phyloP scores from a whole-genome alignment of 2,113 vertebrate genomes.

The Larimichthys polyactis region DNA sequence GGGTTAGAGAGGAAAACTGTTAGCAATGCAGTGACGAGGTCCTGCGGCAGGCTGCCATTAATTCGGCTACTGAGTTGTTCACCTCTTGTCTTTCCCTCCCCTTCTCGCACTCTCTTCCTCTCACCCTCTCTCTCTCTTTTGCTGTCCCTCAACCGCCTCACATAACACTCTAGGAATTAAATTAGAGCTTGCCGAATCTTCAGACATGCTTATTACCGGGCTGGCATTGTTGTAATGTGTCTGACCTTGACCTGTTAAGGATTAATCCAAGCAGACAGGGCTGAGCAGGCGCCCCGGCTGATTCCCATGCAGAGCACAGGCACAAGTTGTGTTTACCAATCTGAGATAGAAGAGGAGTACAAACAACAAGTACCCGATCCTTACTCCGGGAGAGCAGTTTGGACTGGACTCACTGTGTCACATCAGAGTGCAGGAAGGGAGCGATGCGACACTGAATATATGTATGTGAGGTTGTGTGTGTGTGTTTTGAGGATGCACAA shows the following conservation, averaged over 20 bases:
- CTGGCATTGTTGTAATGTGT: conserved; percentile 77
- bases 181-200: conserved; percentile 78
- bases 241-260: conserved; percentile 82
- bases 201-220: conserved; percentile 78
- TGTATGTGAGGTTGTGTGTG: neutral
- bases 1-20: conserved; percentile 55
- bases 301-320: conserved; percentile 79
- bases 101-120: conserved; percentile 11
- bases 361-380: conserved; percentile 70
- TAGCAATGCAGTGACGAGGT: conserved; percentile 36
- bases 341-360: conserved; percentile 70
- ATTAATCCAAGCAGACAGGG: conserved; percentile 78
- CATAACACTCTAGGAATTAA: conserved; percentile 74
- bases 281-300: conserved; percentile 56
- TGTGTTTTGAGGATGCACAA: neutral
- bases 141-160: conserved; percentile 57
- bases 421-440: conserved; percentile 26
- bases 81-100: conserved; percentile 53
- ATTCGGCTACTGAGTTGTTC: conserved; percentile 55
- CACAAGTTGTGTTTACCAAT: conserved; percentile 75
- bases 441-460: conserved; percentile 13
- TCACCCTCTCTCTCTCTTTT: neutral
- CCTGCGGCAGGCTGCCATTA: conserved; percentile 51
- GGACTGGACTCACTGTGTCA: conserved; percentile 52
- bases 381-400: conserved; percentile 52